Base-by-base conservation (phyloP, 2,888 invertebrate species). In the Zaprionus lineosus region DNA sequence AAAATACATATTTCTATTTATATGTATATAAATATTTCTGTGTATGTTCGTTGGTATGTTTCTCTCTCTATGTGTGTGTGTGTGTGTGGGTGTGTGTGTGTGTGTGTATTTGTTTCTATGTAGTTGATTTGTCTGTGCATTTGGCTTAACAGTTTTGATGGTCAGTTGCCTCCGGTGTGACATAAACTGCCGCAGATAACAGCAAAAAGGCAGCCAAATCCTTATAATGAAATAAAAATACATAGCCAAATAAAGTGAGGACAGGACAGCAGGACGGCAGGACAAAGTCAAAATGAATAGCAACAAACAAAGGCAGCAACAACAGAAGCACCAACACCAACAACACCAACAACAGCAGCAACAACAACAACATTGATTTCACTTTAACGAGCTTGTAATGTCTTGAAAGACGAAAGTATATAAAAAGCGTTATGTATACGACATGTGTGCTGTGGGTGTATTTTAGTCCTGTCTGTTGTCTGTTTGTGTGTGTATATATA, bases 361-460 rank as follows among this genome's bases (percentile, higher is more conserved):
- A 29, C 59, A 74, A 67, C 48, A 79, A 66, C 75, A 74, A 82
- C 81, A 81, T 81, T 84, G 81, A 81, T 81, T 84, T 84, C 78
- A 84, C 82, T 81, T 81, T 81, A 81, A 81, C 79, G 79, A 81
- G 79, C 84, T 81, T 84, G 79, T 84, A 81, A 84, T 81, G 84
- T 79, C 84, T 69, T 62, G 43, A 76, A 76, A 76, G 84, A 67
- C 64, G 70, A 69, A 76, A 83, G 84, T 83, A 83, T 76, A 83
- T 76, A 78, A 81, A 83, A 59, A 66, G 63, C 76, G 63, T 82
- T 83, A 79, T 76, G 81, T 79, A 79, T 76, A 76, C 68, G 79
- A 76, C 81, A 75, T 75, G 75, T 75, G 74, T 64, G 57, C 52
- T 39, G 51, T 55, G 52, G 57, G 29, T 43, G 50, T 39, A 31